phyloP scores from a whole-genome alignment of 2,888 invertebrate species.

The Brassicogethes aeneus region DNA sequence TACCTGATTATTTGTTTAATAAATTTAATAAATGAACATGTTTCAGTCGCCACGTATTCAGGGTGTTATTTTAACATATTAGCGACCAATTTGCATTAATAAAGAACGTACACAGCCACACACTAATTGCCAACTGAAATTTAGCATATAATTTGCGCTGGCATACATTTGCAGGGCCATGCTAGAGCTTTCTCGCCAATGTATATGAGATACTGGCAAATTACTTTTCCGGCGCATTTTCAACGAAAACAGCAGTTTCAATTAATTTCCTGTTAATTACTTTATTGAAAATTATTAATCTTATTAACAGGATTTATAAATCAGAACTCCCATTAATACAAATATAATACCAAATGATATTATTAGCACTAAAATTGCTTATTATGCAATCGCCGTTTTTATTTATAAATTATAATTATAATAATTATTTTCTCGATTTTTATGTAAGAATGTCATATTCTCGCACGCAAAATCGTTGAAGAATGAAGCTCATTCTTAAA shows the following conservation, averaged over 20 bases:
- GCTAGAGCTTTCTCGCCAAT: neutral
- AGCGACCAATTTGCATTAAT: constrained; percentile 21
- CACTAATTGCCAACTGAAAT: constrained; percentile 19
- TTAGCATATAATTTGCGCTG: constrained; percentile 17
- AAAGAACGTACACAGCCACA: constrained; percentile 18
- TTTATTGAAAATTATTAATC: neutral
- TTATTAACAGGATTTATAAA: too few relatives aligned
- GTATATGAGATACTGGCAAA: neutral
- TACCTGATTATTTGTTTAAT: neutral
- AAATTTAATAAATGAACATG: constrained; percentile 1
- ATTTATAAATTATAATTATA: too few relatives aligned
- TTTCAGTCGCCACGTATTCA: neutral
- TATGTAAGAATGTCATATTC: too few relatives aligned
- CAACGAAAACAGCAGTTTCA: constrained; percentile 8
- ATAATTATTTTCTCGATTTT: too few relatives aligned
- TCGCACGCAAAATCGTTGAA: too few relatives aligned
- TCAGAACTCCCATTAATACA: too few relatives aligned
- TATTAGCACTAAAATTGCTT: too few relatives aligned
- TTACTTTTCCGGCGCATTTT: constrained; percentile 5
- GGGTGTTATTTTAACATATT: constrained; percentile 20
- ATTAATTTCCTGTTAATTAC: neutral
- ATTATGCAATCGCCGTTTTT: too few relatives aligned
- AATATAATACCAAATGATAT: too few relatives aligned
- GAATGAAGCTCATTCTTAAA: too few relatives aligned
- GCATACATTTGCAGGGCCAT: constrained; percentile 2